Conservation (phyloP, 2,888 invertebrate genomes). For the Eulithis testata region DNA sequence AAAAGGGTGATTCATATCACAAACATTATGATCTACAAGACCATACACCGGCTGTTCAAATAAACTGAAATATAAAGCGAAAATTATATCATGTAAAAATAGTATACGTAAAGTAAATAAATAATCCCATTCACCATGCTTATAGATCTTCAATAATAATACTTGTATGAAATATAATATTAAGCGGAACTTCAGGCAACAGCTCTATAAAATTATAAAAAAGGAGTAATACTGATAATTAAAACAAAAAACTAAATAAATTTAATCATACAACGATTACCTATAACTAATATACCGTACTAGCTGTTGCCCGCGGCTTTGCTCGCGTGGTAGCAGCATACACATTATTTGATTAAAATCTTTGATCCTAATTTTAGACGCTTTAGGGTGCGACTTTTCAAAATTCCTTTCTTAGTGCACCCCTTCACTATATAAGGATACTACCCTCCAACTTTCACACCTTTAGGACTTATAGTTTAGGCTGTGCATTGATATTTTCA, state of each 20-base stretch:
- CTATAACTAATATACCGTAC: no score
- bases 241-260: neutral
- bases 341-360: no score
- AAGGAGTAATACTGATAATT: slow-evolving; percentile 9
- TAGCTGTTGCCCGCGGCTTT: no score
- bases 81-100: slow-evolving; percentile 50
- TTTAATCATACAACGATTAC: no score
- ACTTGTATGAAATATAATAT: slow-evolving; percentile 22
- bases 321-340: no score
- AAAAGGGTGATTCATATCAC: slow-evolving; percentile 33
- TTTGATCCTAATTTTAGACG: no score
- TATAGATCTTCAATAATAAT: slow-evolving; percentile 14
- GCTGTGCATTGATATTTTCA: no score
- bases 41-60: slow-evolving; percentile 60
- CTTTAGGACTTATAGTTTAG: no score
- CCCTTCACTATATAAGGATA: no score
- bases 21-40: slow-evolving; percentile 45
- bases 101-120: slow-evolving; percentile 47
- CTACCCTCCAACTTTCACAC: no score
- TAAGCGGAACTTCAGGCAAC: slow-evolving; percentile 48
- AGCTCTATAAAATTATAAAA: slow-evolving; percentile 43
- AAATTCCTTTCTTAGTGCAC: no score
- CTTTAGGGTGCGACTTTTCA: no score
- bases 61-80: slow-evolving; percentile 51
- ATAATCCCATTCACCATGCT: slow-evolving; percentile 54